A percentile compares a stretch with the other conserved stretches of the same genome.
phyloP scores from a whole-genome alignment of 1,140 invertebrate genomes.

The Drosophila navojoa region DNA sequence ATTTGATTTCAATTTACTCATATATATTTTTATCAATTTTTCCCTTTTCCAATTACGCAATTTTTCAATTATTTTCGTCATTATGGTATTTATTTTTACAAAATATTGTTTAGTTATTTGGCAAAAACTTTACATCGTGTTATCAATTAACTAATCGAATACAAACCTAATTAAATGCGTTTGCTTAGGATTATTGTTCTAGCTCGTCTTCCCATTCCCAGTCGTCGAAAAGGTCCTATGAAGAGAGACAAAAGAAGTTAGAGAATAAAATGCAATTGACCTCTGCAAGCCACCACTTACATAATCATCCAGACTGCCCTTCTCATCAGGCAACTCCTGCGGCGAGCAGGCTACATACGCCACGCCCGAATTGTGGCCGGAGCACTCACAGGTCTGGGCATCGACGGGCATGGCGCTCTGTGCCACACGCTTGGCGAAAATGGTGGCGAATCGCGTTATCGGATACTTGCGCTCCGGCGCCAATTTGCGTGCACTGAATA shows the following conservation, averaged over 20 bases:
- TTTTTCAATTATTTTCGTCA: too few species aligned
- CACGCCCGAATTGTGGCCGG: constrained; percentile 87
- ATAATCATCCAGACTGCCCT: constrained; percentile 71
- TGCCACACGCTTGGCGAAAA: constrained; percentile 89
- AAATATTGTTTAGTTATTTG: constrained; percentile 47
- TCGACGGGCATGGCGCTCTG: constrained; percentile 86
- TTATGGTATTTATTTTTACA: constrained; percentile 67
- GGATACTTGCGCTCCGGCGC: constrained; percentile 85
- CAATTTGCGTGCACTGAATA: constrained; percentile 88
- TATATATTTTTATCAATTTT: too few species aligned
- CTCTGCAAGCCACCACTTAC: constrained; percentile 47
- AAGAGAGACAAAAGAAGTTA: background rate
- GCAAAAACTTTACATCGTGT: constrained; percentile 55
- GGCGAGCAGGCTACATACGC: constrained; percentile 85
- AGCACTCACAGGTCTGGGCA: constrained; percentile 91
- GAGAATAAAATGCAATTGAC: background rate
- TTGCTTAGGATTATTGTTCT: constrained; percentile 35
- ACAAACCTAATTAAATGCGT: constrained; percentile 26
- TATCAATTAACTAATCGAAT: constrained; percentile 55
- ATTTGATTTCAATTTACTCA: too few species aligned
- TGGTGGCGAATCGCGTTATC: constrained; percentile 88
- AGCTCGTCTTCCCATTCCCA: constrained; percentile 76
- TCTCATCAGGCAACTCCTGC: constrained; percentile 54
- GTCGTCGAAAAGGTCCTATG: constrained; percentile 67
- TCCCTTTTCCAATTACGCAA: too few species aligned